These are phyloP conservation scores for Phasianus colchicus DNA, from an alignment of 2,113 vertebrate genomes.

Conservation along the genomic window DNA sequence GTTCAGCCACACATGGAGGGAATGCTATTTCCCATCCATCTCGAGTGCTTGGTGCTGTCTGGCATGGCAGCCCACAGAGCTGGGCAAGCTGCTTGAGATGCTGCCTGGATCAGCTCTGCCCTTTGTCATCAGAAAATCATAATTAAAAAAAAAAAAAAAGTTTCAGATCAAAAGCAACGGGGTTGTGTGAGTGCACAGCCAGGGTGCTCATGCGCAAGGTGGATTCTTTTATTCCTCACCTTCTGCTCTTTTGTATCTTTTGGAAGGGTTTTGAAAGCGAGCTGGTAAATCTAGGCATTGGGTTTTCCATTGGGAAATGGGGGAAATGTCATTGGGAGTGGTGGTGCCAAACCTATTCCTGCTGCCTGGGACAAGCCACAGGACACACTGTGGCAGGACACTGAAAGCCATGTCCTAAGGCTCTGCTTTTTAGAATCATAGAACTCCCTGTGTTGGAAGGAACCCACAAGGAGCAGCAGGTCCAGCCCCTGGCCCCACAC, in stretches of 20 bases:
- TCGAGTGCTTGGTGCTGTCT: not conserved
- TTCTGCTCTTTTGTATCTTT: not conserved
- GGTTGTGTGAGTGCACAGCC: accelerated
- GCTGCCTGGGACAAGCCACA: not conserved
- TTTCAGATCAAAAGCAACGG: accelerated
- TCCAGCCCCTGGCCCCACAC: too few species aligned
- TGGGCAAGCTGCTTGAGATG: not conserved
- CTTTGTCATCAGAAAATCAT: not conserved
- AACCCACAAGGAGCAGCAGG: too few species aligned
- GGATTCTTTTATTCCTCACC: not conserved
- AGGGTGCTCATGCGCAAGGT: accelerated
- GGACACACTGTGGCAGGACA: too few species aligned
- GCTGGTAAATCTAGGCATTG: not conserved
- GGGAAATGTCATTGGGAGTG: not conserved
- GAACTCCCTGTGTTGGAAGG: too few species aligned
- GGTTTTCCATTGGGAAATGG: not conserved
- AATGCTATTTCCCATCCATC: not conserved
- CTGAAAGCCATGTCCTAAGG: not conserved
- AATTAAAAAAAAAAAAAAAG: not conserved
- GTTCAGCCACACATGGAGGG: not conserved
- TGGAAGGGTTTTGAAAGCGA: not conserved
- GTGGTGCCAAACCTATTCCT: not conserved
- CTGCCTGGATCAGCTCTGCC: not conserved
- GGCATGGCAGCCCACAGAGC: not conserved
- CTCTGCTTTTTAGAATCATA: not conserved